Conservation (phyloP, 2,113 vertebrate species). For the Gorsachius goisagi region DNA sequence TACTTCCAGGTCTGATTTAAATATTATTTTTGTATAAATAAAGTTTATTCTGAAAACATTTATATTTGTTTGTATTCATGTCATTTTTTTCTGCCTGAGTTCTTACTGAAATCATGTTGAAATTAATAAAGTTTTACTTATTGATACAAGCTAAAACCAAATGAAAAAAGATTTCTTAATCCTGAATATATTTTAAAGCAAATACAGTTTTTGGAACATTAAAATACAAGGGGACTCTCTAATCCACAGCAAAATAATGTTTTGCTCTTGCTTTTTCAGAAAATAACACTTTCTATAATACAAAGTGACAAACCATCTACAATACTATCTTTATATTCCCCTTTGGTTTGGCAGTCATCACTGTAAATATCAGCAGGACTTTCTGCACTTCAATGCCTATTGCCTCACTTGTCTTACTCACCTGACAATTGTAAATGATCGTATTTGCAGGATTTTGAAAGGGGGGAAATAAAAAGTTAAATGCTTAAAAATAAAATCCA, state of each 20-base stretch:
- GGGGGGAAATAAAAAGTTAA: constrained; percentile 57
- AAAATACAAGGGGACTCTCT: constrained; percentile 70
- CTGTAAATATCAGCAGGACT: constrained; percentile 67
- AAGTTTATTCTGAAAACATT: constrained; percentile 74
- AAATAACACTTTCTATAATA: constrained; percentile 76
- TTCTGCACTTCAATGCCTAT: constrained; percentile 72
- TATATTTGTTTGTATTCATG: constrained; percentile 66
- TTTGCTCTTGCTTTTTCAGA: constrained; percentile 66
- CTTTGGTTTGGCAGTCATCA: constrained; percentile 79
- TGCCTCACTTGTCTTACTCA: constrained; percentile 71
- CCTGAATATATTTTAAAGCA: constrained; percentile 73
- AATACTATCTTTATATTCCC: constrained; percentile 72
- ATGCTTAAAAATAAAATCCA: constrained; percentile 71
- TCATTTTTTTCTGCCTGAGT: constrained; percentile 77
- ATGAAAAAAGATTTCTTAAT: constrained; percentile 60
- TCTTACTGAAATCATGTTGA: constrained; percentile 73
- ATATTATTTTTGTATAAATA: constrained; percentile 78
- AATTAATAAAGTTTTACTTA: constrained; percentile 73
- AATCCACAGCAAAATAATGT: constrained; percentile 69
- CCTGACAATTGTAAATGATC: constrained; percentile 72
- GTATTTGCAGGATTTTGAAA: constrained; percentile 67
- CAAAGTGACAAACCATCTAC: constrained; percentile 75
- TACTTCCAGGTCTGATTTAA: constrained; percentile 76
- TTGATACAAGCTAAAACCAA: constrained; percentile 68
- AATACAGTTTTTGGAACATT: constrained; percentile 68